Evolutionary conservation across 2,113 vertebrate genomes (phyloP).

Genomic region (Psophia crepitans): DNA sequence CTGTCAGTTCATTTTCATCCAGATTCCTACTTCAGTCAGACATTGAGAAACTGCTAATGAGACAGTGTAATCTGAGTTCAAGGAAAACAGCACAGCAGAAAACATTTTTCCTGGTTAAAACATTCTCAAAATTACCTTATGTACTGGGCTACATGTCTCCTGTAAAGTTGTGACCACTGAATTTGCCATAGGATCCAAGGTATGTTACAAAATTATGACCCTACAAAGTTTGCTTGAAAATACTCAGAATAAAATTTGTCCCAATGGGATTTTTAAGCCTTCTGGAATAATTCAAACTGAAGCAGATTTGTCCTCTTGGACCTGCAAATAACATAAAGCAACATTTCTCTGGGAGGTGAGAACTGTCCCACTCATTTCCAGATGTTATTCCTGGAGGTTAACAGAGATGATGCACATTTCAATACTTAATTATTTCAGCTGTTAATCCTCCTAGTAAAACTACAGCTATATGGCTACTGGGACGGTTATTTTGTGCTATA

Average conservation of each 20-base stretch:
- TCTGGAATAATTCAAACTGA: background rate
- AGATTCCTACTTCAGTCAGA: slow-evolving; percentile 42
- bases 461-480: background rate
- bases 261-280: background rate
- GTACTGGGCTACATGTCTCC: background rate
- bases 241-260: background rate
- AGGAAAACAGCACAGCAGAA: background rate
- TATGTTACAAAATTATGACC: background rate
- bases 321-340: background rate
- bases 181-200: background rate
- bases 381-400: background rate
- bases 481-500: background rate
- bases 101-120: slow-evolving; percentile 11
- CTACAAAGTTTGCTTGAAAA: background rate
- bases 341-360: background rate
- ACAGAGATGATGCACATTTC: background rate
- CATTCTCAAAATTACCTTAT: background rate
- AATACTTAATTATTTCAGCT: background rate
- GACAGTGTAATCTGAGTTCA: slow-evolving; percentile 42
- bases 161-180: background rate
- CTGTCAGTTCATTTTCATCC: slow-evolving; percentile 62
- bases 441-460: background rate
- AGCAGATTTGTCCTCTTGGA: background rate
- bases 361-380: background rate
- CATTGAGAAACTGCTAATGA: slow-evolving; percentile 44